Conservation (phyloP, 1,140 invertebrate genomes). For the Drosophila pallidifrons region DNA sequence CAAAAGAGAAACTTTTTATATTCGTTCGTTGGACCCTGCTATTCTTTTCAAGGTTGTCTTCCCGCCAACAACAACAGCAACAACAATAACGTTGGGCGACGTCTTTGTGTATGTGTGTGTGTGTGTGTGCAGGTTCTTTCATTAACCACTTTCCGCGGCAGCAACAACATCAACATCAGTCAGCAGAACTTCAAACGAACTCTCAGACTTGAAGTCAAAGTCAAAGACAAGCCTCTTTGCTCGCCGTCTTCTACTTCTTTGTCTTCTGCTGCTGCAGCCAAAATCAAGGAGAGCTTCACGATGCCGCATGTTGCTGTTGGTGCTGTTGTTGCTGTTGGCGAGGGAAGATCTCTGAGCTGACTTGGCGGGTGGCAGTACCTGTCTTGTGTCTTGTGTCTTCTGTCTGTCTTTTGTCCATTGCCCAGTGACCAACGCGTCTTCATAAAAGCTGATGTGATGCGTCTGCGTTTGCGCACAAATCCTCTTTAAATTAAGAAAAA, state of each 20-base stretch:
- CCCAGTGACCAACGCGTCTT: background rate
- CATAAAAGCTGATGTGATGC: conserved; percentile 68
- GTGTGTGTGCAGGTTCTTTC: conserved; percentile 55
- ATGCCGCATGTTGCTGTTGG: conserved; percentile 27
- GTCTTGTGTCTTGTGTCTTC: conserved; percentile 29
- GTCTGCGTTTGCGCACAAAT: conserved; percentile 37
- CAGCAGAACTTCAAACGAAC: conserved; percentile 72
- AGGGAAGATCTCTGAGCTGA: conserved; percentile 24
- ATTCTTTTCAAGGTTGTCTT: conserved; percentile 76
- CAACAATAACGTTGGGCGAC: background rate
- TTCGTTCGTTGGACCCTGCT: conserved; percentile 77
- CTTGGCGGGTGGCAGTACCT: conserved; percentile 4
- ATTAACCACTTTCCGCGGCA: conserved; percentile 66
- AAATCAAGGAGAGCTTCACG: conserved; percentile 25
- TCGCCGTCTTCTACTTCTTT: conserved; percentile 29
- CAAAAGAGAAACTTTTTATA: conserved; percentile 65
- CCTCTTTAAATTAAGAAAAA: conserved; percentile 81
- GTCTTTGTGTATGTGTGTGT: background rate
- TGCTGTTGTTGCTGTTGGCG: conserved; percentile 36
- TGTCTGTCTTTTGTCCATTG: conserved; percentile 8
- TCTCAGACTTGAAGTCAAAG: conserved; percentile 26
- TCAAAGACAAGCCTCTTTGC: background rate
- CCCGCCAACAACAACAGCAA: conserved; percentile 41
- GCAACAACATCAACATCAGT: conserved; percentile 61
- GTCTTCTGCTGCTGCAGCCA: conserved; percentile 25